Evolutionary conservation across 1,140 invertebrate genomes (phyloP), one percentile per base, ranked within the genome.

Genomic region (Watersipora subatra): DNA sequence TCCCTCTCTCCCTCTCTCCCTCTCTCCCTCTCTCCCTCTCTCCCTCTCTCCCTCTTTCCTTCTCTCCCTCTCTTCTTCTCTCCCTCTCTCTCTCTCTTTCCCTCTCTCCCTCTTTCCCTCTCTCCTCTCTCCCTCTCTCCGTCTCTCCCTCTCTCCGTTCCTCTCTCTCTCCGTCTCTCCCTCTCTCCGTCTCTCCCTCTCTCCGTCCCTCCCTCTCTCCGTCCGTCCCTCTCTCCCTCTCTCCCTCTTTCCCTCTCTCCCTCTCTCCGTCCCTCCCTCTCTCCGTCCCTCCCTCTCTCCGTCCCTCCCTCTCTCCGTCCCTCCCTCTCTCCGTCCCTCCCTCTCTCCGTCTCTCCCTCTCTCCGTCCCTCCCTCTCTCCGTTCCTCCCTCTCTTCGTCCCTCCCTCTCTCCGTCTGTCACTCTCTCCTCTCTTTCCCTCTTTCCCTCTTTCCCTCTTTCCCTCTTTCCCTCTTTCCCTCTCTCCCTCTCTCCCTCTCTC

Each of bases 231-330:
- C 22, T 55, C 27, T 58, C 63, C 29, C 27, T 61, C 30, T 24
- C 61, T 57, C 3, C 26, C 28, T 17, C 46, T 63, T 2, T 66
- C 28, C 1, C 84, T 85, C 69, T n/a, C n/a, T n/a, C n/a, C n/a
- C n/a, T n/a, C n/a, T n/a, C n/a, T n/a, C n/a, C n/a, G n/a, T n/a
- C n/a, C n/a, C n/a, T n/a, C n/a, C n/a, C n/a, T n/a, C n/a, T n/a
- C n/a, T n/a, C n/a, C n/a, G n/a, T n/a, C n/a, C n/a, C n/a, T n/a
- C n/a, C n/a, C n/a, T n/a, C n/a, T n/a, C n/a, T n/a, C n/a, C n/a
- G n/a, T n/a, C n/a, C n/a, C n/a, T n/a, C n/a, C n/a, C n/a, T n/a
- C n/a, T n/a, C n/a, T n/a, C n/a, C n/a, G n/a, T n/a, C n/a, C n/a
- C n/a, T n/a, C n/a, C n/a, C n/a, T n/a, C n/a, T n/a, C n/a, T n/a